phyloP scores from a whole-genome alignment of 2,888 invertebrate genomes.

The Alentia gelatinosa region DNA sequence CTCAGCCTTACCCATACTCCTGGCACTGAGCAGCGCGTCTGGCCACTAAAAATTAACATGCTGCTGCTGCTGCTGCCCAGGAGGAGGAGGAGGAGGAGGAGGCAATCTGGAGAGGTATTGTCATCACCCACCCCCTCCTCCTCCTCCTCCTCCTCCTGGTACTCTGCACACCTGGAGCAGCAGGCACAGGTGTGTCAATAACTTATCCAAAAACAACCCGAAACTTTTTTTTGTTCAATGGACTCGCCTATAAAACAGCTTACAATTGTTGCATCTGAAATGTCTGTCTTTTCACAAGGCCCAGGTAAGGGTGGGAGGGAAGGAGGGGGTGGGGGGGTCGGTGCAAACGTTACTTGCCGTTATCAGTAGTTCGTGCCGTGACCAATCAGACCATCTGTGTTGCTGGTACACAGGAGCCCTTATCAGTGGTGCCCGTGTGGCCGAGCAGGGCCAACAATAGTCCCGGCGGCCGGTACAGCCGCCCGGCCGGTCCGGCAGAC shows the following conservation, averaged over 20 bases:
- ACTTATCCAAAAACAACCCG: background rate
- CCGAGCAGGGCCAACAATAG: background rate
- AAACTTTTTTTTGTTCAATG: background rate
- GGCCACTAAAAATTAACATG: background rate
- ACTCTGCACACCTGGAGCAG: background rate
- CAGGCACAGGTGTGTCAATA: slow-evolving; percentile 3
- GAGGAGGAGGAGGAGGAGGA: too few species aligned
- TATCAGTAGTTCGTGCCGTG: background rate
- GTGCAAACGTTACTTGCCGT: too few species aligned
- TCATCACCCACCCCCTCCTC: background rate
- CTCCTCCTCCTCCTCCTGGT: background rate
- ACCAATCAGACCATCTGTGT: background rate
- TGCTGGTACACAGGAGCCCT: background rate
- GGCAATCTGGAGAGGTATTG: too few species aligned
- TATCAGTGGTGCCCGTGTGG: background rate
- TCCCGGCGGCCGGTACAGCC: background rate
- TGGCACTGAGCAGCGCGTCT: background rate
- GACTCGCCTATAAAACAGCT: too few species aligned
- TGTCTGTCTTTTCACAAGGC: too few species aligned
- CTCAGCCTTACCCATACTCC: background rate
- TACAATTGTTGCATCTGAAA: too few species aligned
- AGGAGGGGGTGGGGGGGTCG: too few species aligned
- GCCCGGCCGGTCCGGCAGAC: background rate
- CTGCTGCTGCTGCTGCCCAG: too few species aligned
- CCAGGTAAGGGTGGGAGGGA: too few species aligned